Conservation (phyloP, 2,888 invertebrate species). For the Pharmacophagus antenor region DNA sequence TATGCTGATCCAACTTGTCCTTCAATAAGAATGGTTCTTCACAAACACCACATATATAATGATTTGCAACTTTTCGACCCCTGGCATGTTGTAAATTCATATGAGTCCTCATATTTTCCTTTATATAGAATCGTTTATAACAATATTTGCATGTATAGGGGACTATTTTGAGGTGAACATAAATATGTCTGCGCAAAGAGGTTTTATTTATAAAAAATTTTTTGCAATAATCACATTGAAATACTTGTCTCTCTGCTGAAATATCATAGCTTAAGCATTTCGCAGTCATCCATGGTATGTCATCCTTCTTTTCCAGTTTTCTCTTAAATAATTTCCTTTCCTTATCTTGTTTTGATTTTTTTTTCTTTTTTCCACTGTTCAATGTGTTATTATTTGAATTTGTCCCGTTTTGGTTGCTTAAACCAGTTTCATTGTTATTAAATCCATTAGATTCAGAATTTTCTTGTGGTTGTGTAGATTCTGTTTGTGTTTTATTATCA, state of each 20-base stretch:
- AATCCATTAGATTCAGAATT: conserved; percentile 37
- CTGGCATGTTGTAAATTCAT: conserved; percentile 77
- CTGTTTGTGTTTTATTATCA: conserved; percentile 36
- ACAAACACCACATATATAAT: conserved; percentile 87
- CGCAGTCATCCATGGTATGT: conserved; percentile 23
- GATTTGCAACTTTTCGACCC: conserved; percentile 45
- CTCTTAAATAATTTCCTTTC: conserved; percentile 31
- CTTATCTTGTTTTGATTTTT: conserved; percentile 31
- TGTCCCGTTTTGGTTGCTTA: conserved; percentile 53
- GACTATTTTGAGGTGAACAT: conserved; percentile 83
- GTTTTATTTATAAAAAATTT: conserved; percentile 84
- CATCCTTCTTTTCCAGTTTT: not conserved
- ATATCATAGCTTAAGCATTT: conserved; percentile 18
- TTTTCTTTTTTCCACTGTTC: conserved; percentile 33
- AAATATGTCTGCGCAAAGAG: conserved; percentile 84
- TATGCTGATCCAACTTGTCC: conserved; percentile 87
- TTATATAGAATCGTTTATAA: conserved; percentile 83
- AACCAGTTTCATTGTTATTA: conserved; percentile 75
- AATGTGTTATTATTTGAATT: conserved; percentile 24
- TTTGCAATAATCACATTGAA: conserved; percentile 82
- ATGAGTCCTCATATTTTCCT: conserved; percentile 84
- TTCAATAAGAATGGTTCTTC: conserved; percentile 88
- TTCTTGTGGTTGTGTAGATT: conserved; percentile 29
- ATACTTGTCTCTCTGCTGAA: conserved; percentile 34
- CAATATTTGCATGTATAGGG: conserved; percentile 84